Evolutionary conservation across 1,140 invertebrate species (phyloP).

Genomic region (Drosophila lacteicornis): DNA sequence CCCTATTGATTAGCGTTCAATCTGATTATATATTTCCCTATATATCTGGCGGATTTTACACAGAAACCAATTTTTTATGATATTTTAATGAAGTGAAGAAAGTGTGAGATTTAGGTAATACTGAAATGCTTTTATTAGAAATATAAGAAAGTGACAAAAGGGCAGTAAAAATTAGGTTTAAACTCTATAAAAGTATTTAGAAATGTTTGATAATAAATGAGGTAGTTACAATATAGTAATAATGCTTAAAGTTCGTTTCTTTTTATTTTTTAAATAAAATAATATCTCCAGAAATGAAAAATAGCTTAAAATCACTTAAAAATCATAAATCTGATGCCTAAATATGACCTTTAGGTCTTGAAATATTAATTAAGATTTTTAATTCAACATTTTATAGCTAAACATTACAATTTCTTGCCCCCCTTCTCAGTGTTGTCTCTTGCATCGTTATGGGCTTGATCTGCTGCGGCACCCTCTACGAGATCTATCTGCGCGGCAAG

Average conservation of each 20-base stretch:
- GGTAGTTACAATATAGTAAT: too few species aligned
- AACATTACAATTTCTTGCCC: too few species aligned
- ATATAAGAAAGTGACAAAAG: not conserved
- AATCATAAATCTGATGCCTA: not conserved
- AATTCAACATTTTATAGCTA: too few species aligned
- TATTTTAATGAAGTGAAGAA: not conserved
- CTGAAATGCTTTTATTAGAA: not conserved
- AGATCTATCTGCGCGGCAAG: slow-evolving; percentile 86
- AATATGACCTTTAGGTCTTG: not conserved
- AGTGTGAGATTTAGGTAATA: not conserved
- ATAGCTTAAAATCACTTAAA: not conserved
- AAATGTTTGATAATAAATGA: too few species aligned
- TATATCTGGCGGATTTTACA: slow-evolving; percentile 1
- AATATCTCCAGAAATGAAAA: not conserved
- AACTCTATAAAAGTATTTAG: too few species aligned
- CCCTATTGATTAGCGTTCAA: slow-evolving; percentile 18
- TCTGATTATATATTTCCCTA: slow-evolving; percentile 28
- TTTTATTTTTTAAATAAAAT: not conserved
- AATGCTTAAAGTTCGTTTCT: too few species aligned
- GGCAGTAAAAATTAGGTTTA: too few species aligned
- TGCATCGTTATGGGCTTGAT: slow-evolving; percentile 86
- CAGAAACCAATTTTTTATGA: slow-evolving; percentile 2
- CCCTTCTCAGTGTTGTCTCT: slow-evolving; percentile 86
- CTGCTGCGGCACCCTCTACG: slow-evolving; percentile 87
- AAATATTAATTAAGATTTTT: not conserved